These are phyloP conservation scores for Pherbina coryleti DNA, from an alignment of 2,888 invertebrate species.

Conservation along the genomic window DNA sequence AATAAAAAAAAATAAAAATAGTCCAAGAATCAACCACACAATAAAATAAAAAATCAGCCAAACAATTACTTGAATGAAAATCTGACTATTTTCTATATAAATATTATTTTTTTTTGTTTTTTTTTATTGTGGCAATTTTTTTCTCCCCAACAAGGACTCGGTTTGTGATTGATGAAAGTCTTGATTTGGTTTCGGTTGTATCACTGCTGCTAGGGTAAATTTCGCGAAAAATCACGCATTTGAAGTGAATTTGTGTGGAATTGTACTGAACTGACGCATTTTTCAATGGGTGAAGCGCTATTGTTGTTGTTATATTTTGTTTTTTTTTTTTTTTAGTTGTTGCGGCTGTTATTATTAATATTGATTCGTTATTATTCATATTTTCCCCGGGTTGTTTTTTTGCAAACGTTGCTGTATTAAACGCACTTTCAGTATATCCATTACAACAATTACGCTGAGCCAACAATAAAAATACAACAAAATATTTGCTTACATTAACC, in stretches of 20 bases:
- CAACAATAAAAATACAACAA: neutral
- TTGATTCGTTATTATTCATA: conserved; percentile 12
- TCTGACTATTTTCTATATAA: neutral
- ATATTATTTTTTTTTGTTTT: neutral
- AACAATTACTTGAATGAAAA: neutral
- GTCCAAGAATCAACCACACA: neutral
- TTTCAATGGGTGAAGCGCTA: conserved; percentile 44
- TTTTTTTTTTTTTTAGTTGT: conserved; percentile 4
- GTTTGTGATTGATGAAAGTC: neutral
- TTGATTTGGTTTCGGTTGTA: neutral
- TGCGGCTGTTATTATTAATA: conserved; percentile 15
- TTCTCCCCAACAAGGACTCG: neutral
- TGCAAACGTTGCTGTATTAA: neutral
- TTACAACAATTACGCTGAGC: conserved; percentile 19
- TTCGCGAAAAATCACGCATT: conserved; percentile 31
- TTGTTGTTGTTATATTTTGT: neutral
- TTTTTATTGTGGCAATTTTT: too few relatives aligned
- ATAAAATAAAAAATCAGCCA: neutral
- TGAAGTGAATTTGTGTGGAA: conserved; percentile 6
- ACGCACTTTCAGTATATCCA: conserved; percentile 17
- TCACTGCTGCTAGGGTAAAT: conserved; percentile 18
- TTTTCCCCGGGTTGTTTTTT: neutral
- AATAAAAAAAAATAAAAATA: neutral
- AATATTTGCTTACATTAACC: neutral
- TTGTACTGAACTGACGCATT: conserved; percentile 40